Conservation (phyloP, 2,113 vertebrate species). For the Haemorhous mexicanus region DNA sequence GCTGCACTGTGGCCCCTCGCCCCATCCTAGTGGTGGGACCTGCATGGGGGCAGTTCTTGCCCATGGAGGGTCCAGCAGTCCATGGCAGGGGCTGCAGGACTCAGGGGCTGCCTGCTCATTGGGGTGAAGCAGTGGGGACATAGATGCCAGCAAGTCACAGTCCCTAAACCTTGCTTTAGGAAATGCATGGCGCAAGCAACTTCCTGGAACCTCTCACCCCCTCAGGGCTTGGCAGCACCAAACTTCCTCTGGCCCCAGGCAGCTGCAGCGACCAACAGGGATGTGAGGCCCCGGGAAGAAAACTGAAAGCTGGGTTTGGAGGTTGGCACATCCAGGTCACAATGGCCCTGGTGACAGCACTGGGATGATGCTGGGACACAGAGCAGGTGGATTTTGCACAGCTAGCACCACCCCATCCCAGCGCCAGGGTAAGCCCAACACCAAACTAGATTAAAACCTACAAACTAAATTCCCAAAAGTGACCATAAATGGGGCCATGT, state of each 20-base stretch:
- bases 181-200: not conserved
- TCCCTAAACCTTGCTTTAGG: not conserved
- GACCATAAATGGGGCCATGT: rapidly evolving
- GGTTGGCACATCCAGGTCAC: not conserved
- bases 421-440: not conserved
- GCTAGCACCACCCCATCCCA: not conserved
- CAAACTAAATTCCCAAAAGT: not conserved
- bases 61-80: rapidly evolving
- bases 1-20: rapidly evolving
- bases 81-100: not conserved
- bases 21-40: rapidly evolving
- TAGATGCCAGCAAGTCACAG: rapidly evolving
- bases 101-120: not conserved
- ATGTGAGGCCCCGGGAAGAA: not conserved
- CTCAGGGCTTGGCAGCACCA: not conserved
- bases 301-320: not conserved
- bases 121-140: rapidly evolving
- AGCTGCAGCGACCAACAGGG: rapidly evolving
- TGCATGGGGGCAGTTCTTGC: not conserved
- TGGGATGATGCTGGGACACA: not conserved
- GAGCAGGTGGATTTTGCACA: rapidly evolving
- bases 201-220: not conserved
- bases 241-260: rapidly evolving
- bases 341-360: not conserved
- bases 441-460: not conserved